Evolutionary conservation across 2,113 vertebrate species (phyloP).

Genomic region (Motacilla alba): DNA sequence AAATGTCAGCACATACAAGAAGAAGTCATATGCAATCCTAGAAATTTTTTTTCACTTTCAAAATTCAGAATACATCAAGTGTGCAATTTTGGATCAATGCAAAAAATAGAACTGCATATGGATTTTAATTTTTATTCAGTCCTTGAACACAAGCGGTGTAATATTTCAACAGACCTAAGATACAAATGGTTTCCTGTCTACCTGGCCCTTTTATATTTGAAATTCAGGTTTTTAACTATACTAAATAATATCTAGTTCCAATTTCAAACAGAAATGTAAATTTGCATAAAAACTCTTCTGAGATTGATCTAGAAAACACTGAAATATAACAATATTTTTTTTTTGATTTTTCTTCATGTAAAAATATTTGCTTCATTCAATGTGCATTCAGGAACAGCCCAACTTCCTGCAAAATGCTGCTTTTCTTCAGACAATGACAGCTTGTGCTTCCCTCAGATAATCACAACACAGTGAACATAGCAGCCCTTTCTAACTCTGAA

Average conservation of each 20-base stretch:
- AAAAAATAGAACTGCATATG: neutral
- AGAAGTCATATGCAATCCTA: neutral
- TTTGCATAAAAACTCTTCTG: neutral
- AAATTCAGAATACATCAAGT: neutral
- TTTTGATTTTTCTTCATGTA: neutral
- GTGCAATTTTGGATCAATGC: neutral
- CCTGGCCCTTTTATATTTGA: neutral
- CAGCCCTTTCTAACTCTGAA: neutral
- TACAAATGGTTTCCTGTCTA: neutral
- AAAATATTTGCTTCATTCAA: neutral
- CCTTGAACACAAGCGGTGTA: neutral
- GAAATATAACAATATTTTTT: neutral
- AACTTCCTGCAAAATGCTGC: neutral
- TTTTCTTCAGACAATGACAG: neutral
- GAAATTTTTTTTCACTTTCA: neutral
- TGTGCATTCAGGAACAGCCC: neutral
- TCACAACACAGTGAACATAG: neutral
- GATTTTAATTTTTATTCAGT: neutral
- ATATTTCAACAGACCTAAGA: neutral
- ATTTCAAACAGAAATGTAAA: neutral
- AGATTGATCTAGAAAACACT: neutral
- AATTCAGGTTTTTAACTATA: neutral
- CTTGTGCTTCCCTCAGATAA: neutral
- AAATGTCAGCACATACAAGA: neutral
- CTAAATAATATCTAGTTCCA: neutral